Evolutionary conservation across 2,888 invertebrate genomes (phyloP).

Genomic region (Brachycybe producta): DNA sequence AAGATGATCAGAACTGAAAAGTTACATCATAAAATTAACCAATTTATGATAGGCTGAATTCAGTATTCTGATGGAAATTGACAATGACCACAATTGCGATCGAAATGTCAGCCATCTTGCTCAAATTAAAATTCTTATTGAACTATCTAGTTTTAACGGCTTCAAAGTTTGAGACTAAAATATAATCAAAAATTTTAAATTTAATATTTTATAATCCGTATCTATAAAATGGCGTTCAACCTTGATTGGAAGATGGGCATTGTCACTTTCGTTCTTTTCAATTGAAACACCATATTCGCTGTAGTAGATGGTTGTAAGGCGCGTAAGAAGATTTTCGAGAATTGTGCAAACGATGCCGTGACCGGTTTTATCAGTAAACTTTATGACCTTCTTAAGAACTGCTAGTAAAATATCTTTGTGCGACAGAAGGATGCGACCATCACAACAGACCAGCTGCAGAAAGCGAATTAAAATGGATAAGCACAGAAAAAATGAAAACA

Average conservation of each 20-base stretch:
- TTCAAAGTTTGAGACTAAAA: too few species aligned
- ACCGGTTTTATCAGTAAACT: constrained; percentile 53
- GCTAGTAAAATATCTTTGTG: constrained; percentile 50
- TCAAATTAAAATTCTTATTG: too few species aligned
- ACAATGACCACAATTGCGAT: too few species aligned
- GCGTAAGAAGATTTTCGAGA: constrained; percentile 45
- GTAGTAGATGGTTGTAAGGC: constrained; percentile 47
- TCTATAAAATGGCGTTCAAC: constrained; percentile 10
- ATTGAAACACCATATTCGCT: constrained; percentile 45
- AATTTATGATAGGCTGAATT: too few species aligned
- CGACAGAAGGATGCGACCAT: constrained; percentile 48
- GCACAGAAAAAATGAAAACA: neutral
- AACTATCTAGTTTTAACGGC: too few species aligned
- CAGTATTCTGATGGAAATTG: too few species aligned
- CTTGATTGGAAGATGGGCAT: constrained; percentile 54
- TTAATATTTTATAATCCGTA: too few species aligned
- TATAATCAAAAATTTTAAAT: too few species aligned
- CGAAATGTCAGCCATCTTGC: too few species aligned
- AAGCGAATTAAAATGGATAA: constrained; percentile 19
- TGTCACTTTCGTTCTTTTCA: constrained; percentile 43
- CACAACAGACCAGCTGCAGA: constrained; percentile 49
- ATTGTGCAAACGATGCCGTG: constrained; percentile 48
- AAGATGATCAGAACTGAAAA: too few species aligned
- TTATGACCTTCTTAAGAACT: constrained; percentile 56
- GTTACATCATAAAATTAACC: too few species aligned